phyloP scores from a whole-genome alignment of 2,888 invertebrate species.

The Xestia xanthographa region DNA sequence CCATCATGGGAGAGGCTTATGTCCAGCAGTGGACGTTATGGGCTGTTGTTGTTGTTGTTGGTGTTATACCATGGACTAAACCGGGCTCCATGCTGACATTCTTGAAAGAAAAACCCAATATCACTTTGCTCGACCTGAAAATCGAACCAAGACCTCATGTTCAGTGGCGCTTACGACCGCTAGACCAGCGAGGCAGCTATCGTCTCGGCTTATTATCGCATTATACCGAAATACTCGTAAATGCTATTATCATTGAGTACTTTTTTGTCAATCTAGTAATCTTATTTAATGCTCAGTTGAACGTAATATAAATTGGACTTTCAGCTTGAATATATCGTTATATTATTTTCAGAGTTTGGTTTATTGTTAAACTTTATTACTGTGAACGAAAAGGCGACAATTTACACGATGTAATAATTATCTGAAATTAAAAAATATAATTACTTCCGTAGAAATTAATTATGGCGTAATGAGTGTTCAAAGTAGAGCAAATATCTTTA shows the following conservation, averaged over 20 bases:
- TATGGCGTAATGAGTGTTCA: neutral
- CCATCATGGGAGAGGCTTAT: too few relatives aligned
- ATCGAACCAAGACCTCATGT: neutral
- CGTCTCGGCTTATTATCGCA: neutral
- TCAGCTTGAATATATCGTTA: neutral
- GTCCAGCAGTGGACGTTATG: too few relatives aligned
- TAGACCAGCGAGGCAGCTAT: neutral
- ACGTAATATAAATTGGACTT: conserved; percentile 11
- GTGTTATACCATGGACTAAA: neutral
- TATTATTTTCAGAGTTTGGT: neutral
- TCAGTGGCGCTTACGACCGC: too few relatives aligned
- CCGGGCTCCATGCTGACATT: neutral
- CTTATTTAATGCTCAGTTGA: conserved; percentile 4
- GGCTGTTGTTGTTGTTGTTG: too few relatives aligned
- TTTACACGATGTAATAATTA: neutral
- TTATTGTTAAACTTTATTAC: neutral
- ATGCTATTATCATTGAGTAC: neutral
- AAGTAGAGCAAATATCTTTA: neutral
- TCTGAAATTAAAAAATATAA: too few relatives aligned
- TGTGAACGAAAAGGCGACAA: neutral
- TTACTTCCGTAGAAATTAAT: neutral
- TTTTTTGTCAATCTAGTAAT: conserved; percentile 16
- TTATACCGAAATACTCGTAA: conserved; percentile 1
- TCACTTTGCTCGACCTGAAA: neutral
- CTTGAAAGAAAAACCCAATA: neutral